Evolutionary conservation across 2,113 vertebrate species (phyloP), one percentile per base, ranked within the genome.

Genomic region (Anser brachyrhynchus): DNA sequence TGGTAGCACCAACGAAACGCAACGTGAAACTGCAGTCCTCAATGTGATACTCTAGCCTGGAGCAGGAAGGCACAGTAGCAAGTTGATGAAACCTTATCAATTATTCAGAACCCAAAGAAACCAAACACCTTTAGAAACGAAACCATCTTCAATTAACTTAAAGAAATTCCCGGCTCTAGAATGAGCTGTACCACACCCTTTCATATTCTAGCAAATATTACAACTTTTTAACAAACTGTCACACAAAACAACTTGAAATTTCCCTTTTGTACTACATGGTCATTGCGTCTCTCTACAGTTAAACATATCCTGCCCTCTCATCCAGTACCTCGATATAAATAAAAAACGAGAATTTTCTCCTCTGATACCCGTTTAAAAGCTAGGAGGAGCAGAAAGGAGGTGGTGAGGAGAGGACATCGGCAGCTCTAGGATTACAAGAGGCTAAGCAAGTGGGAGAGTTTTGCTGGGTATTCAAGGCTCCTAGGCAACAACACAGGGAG

Each of bases 71-170:
- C 79, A 89, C 72, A 71, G 51, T 55, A 64, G 66, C 44, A 61
- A 44, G 62, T 13, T 2, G 8, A 35, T 78, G 72, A 93, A 94
- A 81, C 43, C 33, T 59, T 43, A 67, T 97, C 85, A 94, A 97
- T 97, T 93, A 96, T 96, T 92, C 69, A 97, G 61, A 93, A 86
- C 29, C 43, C 44, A 84, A 84, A 54, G 96, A 93, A 96, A 97
- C 79, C 33, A 54, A 94, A 95, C 33, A 90, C 95, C 58, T 90
- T 67, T 18, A 86, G 67, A 89, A 95, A 93, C 94, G 64, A 89
- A 95, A 93, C 95, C 65, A 61, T 54, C 57, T 84, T 74, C 83
- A 81, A n/a, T 86, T 84, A 39, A 23, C 83, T 88, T 54, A 78
- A 84, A 90, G 69, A 82, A 90, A 84, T 54, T 65, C 29, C 33